phyloP scores from a whole-genome alignment of 2,797 vertebrate genomes.

The Thamnophis elegans region DNA sequence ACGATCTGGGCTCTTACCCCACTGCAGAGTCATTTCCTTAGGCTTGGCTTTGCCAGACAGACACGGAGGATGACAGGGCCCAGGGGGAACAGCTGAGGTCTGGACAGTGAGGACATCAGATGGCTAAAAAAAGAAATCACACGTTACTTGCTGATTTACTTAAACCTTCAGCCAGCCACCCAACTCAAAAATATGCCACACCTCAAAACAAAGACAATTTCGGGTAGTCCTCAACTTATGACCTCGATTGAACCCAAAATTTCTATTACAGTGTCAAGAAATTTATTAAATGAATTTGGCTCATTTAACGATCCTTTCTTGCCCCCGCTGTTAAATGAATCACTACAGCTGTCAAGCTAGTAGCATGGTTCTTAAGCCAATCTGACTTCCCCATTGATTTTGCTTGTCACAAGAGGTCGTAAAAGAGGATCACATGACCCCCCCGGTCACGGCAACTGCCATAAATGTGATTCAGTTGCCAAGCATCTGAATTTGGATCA shows the following conservation, averaged over 20 bases:
- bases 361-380: background rate
- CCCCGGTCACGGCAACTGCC: background rate
- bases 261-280: background rate
- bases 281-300: background rate
- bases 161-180: background rate
- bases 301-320: background rate
- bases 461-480: background rate
- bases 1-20: constrained; percentile 68
- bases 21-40: constrained; percentile 69
- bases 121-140: constrained; percentile 58
- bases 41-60: constrained; percentile 68
- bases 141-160: background rate
- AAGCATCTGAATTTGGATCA: background rate
- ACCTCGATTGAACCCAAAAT: background rate
- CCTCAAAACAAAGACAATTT: background rate
- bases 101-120: constrained; percentile 73
- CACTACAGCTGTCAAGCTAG: background rate
- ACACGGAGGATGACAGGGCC: constrained; percentile 55
- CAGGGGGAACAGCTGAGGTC: constrained; percentile 71
- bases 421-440: background rate
- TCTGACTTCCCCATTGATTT: background rate
- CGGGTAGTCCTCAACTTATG: background rate
- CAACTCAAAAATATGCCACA: background rate
- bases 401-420: background rate
- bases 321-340: background rate